A percentile compares a stretch with the other conserved stretches of the same genome.
These are phyloP conservation scores for Cantharis rustica DNA, from an alignment of 2,888 invertebrate genomes.

Conservation along the genomic window DNA sequence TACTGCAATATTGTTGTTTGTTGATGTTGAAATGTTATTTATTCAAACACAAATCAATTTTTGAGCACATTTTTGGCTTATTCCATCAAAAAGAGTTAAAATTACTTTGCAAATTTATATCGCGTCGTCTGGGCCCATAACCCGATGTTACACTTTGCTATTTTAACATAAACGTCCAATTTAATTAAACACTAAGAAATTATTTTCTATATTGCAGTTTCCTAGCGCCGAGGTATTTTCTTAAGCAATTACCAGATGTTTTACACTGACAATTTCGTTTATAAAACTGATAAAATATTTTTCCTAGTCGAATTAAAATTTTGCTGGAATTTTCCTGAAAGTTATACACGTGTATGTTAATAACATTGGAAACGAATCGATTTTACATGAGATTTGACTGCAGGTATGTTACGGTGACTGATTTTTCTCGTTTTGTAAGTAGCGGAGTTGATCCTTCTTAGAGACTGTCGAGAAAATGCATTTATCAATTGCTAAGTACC, in stretches of 20 bases:
- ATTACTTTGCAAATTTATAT: not conserved
- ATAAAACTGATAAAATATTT: not conserved
- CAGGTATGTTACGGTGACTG: constrained; percentile 30
- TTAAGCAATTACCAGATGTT: not conserved
- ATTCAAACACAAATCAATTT: not conserved
- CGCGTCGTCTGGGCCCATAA: not conserved
- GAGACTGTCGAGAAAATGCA: constrained; percentile 23
- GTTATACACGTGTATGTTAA: constrained; percentile 29
- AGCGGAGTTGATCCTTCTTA: constrained; percentile 27
- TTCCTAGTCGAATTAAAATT: not conserved
- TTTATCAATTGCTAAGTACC: constrained; percentile 17
- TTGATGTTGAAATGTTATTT: constrained; percentile 14
- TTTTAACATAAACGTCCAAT: not conserved
- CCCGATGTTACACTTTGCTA: not conserved
- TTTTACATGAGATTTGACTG: constrained; percentile 22
- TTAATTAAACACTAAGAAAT: not conserved
- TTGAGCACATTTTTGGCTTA: not conserved
- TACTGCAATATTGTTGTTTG: constrained; percentile 21
- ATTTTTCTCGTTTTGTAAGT: constrained; percentile 16
- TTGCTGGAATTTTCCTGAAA: constrained; percentile 5
- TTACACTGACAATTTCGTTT: not conserved
- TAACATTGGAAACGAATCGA: constrained; percentile 35
- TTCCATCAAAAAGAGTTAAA: not conserved
- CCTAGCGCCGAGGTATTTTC: not conserved
- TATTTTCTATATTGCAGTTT: not conserved